Evolutionary conservation across 2,888 invertebrate species (phyloP), one percentile per base, ranked within the genome.

Genomic region (Drosophila seclusa): DNA sequence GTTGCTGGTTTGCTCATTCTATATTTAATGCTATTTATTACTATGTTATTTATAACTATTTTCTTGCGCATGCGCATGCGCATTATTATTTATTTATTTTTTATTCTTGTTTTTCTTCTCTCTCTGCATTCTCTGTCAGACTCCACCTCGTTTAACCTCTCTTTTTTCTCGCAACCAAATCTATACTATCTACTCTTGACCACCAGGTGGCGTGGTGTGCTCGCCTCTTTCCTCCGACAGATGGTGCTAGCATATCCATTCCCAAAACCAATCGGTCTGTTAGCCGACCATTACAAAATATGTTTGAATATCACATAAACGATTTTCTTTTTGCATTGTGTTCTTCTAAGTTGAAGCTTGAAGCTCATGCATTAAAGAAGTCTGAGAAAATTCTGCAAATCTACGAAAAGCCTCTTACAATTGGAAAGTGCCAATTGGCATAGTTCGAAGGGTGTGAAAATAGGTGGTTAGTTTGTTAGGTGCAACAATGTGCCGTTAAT

Each of bases 401-500:
- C 32, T 38, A 38, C 38, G 48, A 54, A 53, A 68, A 58, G n/a
- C 8, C 40, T 42, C 24, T 49, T 24, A 29, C 13, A 38, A 1
- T 18, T 32, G 29, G 11, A 0, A 11, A 59, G 70, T 66, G 77
- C 31, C 27, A 80, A 80, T 68, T 63, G 63, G n/a, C 38, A 36
- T 24, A 18, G 49, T 53, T 34, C 29, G 8, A 40, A 27, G 27
- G 11, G 24, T 21, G 13, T n/a, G 53, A 48, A 54, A 71, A 38
- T 66, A 42, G 27, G 36, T 58, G 58, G 21, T 11, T 7, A n/a
- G 18, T 34, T 59, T 31, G 29, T 34, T 27, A 27, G 13, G n/a
- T 16, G 8, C 29, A 36, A 42, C 66, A 76, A 49, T 18, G 2
- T 10, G 2, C 18, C 57, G 73, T 31, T 70, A 79, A 76, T 66